Evolutionary conservation across 2,888 invertebrate species (phyloP).

Genomic region (Apamea epomidion): DNA sequence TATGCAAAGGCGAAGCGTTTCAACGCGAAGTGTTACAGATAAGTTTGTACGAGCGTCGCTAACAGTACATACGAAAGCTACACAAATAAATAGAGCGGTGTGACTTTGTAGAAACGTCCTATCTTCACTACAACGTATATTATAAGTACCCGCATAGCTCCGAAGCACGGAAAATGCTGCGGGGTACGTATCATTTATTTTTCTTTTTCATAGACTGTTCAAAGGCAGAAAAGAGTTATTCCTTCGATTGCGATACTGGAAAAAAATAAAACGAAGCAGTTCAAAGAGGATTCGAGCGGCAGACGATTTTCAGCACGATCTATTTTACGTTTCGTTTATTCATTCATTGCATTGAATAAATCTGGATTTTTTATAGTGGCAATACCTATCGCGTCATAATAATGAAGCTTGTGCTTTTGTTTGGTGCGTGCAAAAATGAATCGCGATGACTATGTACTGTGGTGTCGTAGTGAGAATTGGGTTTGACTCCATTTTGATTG

Average conservation of each 20-base stretch:
- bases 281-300: conserved; percentile 62
- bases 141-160: conserved; percentile 59
- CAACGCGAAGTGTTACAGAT: conserved; percentile 74
- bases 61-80: conserved; percentile 72
- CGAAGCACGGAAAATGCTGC: conserved; percentile 68
- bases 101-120: conserved; percentile 71
- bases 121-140: conserved; percentile 60
- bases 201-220: conserved; percentile 73
- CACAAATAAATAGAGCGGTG: conserved; percentile 74
- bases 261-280: conserved; percentile 64
- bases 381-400: conserved; percentile 20
- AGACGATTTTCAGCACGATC: conserved; percentile 69
- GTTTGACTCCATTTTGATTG: background rate
- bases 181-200: conserved; percentile 71
- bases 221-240: conserved; percentile 70
- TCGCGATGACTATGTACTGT: background rate
- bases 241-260: conserved; percentile 68
- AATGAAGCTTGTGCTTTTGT: background rate
- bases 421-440: background rate
- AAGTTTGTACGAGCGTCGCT: conserved; percentile 75
- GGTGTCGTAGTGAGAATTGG: background rate
- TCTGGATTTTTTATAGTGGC: conserved; percentile 45
- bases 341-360: conserved; percentile 63
- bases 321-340: conserved; percentile 66
- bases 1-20: conserved; percentile 69